Conservation (phyloP, 2,113 vertebrate genomes). For the Ciconia maguari region DNA sequence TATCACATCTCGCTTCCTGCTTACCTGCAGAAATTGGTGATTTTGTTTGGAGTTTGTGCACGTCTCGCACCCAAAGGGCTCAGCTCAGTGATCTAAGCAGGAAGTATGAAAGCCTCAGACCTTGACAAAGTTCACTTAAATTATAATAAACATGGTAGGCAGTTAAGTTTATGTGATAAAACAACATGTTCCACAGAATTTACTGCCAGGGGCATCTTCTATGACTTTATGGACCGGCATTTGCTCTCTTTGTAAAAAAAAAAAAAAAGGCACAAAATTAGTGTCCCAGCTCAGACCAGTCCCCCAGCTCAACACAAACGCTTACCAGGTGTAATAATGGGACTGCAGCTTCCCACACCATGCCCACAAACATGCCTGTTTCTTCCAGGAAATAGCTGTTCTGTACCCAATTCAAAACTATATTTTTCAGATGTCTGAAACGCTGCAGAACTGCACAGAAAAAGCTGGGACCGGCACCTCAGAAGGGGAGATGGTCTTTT, state of each 20-base stretch:
- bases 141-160: not conserved
- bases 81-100: not conserved
- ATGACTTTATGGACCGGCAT: not conserved
- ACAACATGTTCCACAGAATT: not conserved
- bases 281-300: not conserved
- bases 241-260: not conserved
- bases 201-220: not conserved
- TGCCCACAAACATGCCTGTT: accelerated
- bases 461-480: not conserved
- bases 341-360: accelerated
- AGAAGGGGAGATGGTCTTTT: not conserved
- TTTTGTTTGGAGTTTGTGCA: not conserved
- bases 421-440: not conserved
- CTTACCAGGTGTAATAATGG: accelerated
- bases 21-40: not conserved
- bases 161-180: not conserved
- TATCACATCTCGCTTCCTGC: not conserved
- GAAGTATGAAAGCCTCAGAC: not conserved
- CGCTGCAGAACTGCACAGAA: not conserved
- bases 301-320: not conserved
- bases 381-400: not conserved
- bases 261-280: not conserved
- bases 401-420: not conserved
- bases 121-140: not conserved
- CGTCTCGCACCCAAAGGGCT: not conserved